Conservation (phyloP, 1,140 invertebrate species). For the Aphidius gifuensis region DNA sequence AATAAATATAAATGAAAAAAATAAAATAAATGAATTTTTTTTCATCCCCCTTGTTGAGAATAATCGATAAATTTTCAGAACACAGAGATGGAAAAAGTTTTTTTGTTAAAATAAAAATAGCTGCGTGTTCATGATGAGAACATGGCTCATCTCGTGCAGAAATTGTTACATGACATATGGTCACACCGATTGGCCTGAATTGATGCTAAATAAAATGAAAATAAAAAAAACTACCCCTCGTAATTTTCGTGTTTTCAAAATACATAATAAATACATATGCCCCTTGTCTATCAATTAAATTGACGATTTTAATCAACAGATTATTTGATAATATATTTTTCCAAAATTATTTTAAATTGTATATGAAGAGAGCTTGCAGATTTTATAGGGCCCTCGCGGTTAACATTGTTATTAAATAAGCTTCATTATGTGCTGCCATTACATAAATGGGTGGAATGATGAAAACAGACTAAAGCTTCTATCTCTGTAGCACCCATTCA, state of each 20-base stretch:
- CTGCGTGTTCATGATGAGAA: constrained; percentile 15
- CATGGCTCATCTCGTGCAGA: constrained; percentile 18
- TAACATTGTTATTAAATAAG: neutral
- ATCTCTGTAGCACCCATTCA: neutral
- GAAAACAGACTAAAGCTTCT: neutral
- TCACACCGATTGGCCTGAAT: neutral
- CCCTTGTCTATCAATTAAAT: too few relatives aligned
- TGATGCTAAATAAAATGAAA: neutral
- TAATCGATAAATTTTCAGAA: neutral
- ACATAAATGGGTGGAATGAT: neutral
- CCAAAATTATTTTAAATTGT: too few relatives aligned
- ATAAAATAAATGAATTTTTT: constrained; percentile 6
- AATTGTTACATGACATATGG: constrained; percentile 2
- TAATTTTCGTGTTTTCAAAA: neutral
- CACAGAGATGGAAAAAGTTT: neutral
- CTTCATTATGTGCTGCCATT: too few relatives aligned
- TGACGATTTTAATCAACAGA: too few relatives aligned
- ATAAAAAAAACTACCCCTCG: constrained; percentile 8
- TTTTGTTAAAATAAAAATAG: constrained; percentile 4
- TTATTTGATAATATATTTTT: too few relatives aligned
- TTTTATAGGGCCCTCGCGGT: too few relatives aligned
- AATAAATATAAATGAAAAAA: neutral
- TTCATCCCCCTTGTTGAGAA: neutral
- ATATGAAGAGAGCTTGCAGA: too few relatives aligned
- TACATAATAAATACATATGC: too few relatives aligned